Evolutionary conservation across 2,888 invertebrate species (phyloP), one percentile per base, ranked within the genome.

Genomic region (Physocephala rufipes): DNA sequence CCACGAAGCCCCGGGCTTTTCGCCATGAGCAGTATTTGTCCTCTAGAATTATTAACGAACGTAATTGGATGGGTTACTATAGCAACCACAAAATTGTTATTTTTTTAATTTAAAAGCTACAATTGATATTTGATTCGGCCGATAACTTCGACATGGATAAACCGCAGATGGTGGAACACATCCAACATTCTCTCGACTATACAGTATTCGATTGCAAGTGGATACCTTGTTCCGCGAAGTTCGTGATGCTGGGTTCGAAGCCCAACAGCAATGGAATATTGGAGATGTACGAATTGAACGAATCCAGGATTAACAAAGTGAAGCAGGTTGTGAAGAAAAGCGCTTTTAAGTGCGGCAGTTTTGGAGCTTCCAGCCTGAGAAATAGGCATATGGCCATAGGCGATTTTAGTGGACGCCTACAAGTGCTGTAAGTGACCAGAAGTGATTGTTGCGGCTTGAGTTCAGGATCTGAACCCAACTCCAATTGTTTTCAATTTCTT

Each of bases 161-260:
- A 78, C 96, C 97, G 0, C 96, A 96, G 87, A 92, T 97, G 79
- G 94, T 97, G 78, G 91, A 93, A 71, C 95, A 97, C 82, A 89
- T 93, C 47, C 93, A 96, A 81, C 92, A 93, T 82, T 88, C 91
- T 26, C 86, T 96, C 1, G 91, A 93, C 81, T 97, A 94, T 85
- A 94, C 95, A 0, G 86, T 96, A 28, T 96, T 95, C 84, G 97
- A 97, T 82, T 91, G 92, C n/a, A 95, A 95, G 87, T 98, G 97
- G 98, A 91, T 98, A 79, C 97, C 98, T 0, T 93, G 93, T 81
- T 96, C 96, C 2, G 94, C 97, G 0, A 97, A 96, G 86, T 95
- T 97, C 86, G 92, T 96, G 73, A 91, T 93, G 58, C 88, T 97
- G 69, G 98, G 98, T 13, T 93, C 92, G 19, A 90, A 93, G 83